Evolutionary conservation across 2,797 vertebrate species (phyloP).

Genomic region (Liasis olivaceus): DNA sequence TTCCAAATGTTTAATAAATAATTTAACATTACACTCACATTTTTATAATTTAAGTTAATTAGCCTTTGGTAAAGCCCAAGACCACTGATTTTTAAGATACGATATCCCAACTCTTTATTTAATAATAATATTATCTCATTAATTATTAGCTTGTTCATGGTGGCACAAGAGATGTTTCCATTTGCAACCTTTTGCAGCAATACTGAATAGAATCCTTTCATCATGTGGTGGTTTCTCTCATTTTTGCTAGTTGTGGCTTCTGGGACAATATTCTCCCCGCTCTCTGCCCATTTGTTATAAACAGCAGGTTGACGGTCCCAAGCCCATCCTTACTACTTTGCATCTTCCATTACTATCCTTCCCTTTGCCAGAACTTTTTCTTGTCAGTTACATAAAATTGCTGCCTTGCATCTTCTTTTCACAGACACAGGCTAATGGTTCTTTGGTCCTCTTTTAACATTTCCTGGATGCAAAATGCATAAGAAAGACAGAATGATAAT

Average conservation of each 20-base stretch:
- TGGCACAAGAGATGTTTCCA: slow-evolving; percentile 29
- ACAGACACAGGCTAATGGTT: background rate
- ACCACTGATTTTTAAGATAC: background rate
- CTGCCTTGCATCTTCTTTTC: background rate
- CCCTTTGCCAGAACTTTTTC: too few relatives aligned
- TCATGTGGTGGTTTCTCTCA: too few relatives aligned
- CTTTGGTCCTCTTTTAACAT: background rate
- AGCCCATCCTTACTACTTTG: too few relatives aligned
- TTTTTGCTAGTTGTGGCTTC: too few relatives aligned
- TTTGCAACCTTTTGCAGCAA: slow-evolving; percentile 31
- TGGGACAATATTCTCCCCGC: too few relatives aligned
- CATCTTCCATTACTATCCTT: too few relatives aligned
- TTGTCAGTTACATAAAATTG: too few relatives aligned
- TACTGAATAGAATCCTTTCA: too few relatives aligned
- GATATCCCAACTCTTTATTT: background rate
- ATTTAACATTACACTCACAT: background rate
- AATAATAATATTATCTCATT: slow-evolving; percentile 5
- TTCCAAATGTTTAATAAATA: background rate
- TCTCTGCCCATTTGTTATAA: too few relatives aligned
- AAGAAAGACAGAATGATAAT: background rate
- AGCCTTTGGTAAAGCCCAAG: background rate
- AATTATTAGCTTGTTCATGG: slow-evolving; percentile 15
- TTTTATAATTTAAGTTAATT: background rate
- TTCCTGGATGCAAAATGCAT: background rate
- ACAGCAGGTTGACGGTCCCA: too few relatives aligned